phyloP scores from a whole-genome alignment of 2,888 invertebrate species.

The Lobophora halterata region DNA sequence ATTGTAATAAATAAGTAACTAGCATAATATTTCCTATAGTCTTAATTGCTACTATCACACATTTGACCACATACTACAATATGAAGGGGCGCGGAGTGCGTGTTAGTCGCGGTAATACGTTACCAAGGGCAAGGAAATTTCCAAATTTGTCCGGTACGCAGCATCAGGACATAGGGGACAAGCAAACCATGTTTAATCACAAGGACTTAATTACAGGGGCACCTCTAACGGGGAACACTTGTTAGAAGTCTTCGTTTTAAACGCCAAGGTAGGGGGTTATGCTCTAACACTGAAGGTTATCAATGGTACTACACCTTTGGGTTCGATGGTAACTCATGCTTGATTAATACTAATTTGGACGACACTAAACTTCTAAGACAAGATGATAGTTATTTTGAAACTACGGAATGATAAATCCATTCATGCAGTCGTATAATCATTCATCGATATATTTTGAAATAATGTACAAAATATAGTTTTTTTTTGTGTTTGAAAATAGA shows the following conservation, averaged over 20 bases:
- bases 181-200: conserved; percentile 72
- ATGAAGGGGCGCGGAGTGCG: conserved; percentile 44
- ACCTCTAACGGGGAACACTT: conserved; percentile 31
- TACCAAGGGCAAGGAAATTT: conserved; percentile 44
- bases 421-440: conserved; percentile 17
- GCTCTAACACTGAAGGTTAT: conserved; percentile 45
- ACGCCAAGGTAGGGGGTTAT: conserved; percentile 78
- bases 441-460: neutral
- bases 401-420: conserved; percentile 13
- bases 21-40: conserved; percentile 99
- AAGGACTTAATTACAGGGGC: conserved; percentile 42
- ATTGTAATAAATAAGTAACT: conserved; percentile 99
- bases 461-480: neutral
- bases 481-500: neutral
- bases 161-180: conserved; percentile 75
- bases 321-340: conserved; percentile 56
- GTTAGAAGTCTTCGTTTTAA: conserved; percentile 53
- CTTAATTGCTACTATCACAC: conserved; percentile 99
- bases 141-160: conserved; percentile 57
- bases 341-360: conserved; percentile 40
- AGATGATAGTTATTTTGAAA: conserved; percentile 24
- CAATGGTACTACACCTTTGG: conserved; percentile 73
- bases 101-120: conserved; percentile 50
- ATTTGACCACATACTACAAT: conserved; percentile 98
- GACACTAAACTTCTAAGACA: conserved; percentile 39